These are phyloP conservation scores for Pristiophorus japonicus DNA, from an alignment of 2,113 vertebrate genomes.

Conservation along the genomic window DNA sequence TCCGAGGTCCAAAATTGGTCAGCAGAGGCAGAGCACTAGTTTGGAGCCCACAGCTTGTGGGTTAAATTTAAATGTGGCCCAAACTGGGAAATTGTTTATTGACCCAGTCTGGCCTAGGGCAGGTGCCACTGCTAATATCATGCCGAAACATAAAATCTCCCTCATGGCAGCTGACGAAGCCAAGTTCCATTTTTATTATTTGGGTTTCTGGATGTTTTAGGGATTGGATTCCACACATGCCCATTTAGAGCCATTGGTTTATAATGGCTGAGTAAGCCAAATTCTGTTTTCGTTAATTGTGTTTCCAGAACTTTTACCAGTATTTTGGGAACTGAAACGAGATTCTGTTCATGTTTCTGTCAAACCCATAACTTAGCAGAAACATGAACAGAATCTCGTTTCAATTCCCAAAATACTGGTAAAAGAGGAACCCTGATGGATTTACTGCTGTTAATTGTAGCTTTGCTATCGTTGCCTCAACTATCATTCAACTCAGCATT, in stretches of 20 bases:
- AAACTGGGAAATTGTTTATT: neutral
- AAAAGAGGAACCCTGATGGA: neutral
- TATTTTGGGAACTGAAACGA: neutral
- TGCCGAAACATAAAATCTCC: too few relatives aligned
- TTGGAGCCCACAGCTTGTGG: neutral
- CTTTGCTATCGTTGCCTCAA: neutral
- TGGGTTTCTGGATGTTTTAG: neutral
- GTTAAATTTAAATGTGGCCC: neutral
- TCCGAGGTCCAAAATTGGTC: neutral
- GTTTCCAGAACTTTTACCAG: neutral
- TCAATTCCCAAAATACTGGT: too few relatives aligned
- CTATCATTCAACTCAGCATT: neutral
- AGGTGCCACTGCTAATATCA: neutral
- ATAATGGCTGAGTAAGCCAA: neutral
- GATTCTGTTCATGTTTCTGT: neutral
- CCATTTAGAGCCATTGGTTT: neutral
- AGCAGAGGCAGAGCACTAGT: neutral
- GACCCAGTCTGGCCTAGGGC: neutral
- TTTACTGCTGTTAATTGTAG: neutral
- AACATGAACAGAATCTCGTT: too few relatives aligned
- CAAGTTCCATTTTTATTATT: neutral
- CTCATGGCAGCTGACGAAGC: neutral
- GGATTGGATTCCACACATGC: neutral
- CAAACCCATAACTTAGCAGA: too few relatives aligned
- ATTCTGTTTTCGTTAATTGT: neutral